Conservation (phyloP, 2,113 vertebrate species). For the Eublepharis macularius region DNA sequence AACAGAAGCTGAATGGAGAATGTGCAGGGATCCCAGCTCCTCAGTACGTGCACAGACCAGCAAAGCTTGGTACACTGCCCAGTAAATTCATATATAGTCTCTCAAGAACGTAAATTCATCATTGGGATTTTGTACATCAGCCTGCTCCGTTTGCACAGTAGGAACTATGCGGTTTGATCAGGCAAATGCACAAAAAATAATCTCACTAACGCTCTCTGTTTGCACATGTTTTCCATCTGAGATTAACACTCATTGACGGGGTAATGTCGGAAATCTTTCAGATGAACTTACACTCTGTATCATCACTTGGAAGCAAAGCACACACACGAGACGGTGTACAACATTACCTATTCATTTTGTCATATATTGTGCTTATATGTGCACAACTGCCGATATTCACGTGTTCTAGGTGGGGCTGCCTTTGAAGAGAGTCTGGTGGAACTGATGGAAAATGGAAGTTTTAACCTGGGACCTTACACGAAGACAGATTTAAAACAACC, state of each 20-base stretch:
- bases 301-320: background rate
- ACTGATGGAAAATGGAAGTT: too few species aligned
- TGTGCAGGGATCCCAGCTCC: background rate
- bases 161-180: background rate
- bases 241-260: background rate
- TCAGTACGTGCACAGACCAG: background rate
- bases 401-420: too few species aligned
- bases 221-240: background rate
- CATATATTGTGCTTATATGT: background rate
- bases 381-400: background rate
- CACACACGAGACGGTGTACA: background rate
- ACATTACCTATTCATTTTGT: background rate
- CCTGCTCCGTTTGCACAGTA: background rate
- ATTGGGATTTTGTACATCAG: too few species aligned
- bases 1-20: background rate
- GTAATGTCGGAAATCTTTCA: background rate
- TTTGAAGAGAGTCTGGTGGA: too few species aligned
- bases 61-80: too few species aligned
- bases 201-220: background rate
- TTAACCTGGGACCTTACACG: too few species aligned
- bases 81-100: rapidly evolving
- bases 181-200: background rate
- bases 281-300: background rate
- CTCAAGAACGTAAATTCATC: background rate
- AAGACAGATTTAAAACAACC: too few species aligned